Conservation (phyloP, 1,140 invertebrate genomes). For the Bicyclus anynana region DNA sequence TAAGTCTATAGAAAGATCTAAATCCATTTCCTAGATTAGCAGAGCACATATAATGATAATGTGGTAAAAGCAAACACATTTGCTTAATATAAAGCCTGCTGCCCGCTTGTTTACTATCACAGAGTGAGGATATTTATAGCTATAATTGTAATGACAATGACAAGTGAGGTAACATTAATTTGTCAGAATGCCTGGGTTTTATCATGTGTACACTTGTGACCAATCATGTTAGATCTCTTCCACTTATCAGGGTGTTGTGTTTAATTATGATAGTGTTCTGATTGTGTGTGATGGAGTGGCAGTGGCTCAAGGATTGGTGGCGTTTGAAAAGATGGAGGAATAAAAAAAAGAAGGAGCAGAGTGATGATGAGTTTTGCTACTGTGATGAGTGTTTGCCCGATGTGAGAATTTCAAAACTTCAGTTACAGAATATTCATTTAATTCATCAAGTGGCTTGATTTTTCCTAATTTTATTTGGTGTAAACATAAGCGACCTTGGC, state of each 20-base stretch:
- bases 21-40: not conserved
- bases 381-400: constrained; percentile 84
- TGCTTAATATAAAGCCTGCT: constrained; percentile 12
- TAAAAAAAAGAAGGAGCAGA: constrained; percentile 76
- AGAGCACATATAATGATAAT: constrained; percentile 8
- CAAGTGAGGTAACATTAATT: constrained; percentile 70
- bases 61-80: constrained; percentile 11
- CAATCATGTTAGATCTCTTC: constrained; percentile 48
- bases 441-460: not conserved
- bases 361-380: constrained; percentile 82
- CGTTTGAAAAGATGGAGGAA: constrained; percentile 82
- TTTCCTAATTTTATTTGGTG: constrained; percentile 7
- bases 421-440: not conserved
- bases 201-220: constrained; percentile 51
- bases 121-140: constrained; percentile 18
- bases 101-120: constrained; percentile 21
- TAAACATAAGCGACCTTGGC: constrained; percentile 6
- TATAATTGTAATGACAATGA: constrained; percentile 53
- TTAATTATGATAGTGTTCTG: constrained; percentile 49
- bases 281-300: constrained; percentile 81
- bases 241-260: constrained; percentile 45
- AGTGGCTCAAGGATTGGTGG: constrained; percentile 88
- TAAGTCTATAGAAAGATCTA: constrained; percentile 15
- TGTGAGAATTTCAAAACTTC: constrained; percentile 68
- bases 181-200: constrained; percentile 64